Percentiles rank a stretch among this genome's conserved stretches.
Conservation (phyloP, 2,888 invertebrate genomes). For the Cecidostiba fungosa region DNA sequence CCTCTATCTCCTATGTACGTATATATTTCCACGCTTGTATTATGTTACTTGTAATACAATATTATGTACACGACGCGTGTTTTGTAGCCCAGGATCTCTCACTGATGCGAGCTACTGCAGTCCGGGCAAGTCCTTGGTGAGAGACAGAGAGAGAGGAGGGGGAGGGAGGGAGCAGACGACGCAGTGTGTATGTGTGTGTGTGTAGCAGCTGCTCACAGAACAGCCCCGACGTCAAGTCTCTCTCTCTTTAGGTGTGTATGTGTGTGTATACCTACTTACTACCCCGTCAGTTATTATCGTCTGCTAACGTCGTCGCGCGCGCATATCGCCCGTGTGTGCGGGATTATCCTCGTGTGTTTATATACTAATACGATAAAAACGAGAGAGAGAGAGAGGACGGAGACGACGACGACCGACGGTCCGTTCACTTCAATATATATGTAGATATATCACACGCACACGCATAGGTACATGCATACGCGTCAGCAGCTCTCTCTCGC, state of each 20-base stretch:
- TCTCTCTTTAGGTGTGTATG: neutral
- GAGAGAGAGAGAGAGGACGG: neutral
- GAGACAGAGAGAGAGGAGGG: neutral
- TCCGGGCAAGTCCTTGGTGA: neutral
- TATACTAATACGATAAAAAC: neutral
- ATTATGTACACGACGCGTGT: too few relatives aligned
- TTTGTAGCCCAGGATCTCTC: too few relatives aligned
- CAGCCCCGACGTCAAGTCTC: neutral
- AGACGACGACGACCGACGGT: neutral
- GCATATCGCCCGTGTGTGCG: neutral
- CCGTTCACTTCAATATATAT: neutral
- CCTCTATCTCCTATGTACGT: neutral
- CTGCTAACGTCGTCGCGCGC: conserved; percentile 10
- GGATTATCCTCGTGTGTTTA: too few relatives aligned
- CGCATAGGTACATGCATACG: neutral
- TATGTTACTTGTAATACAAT: too few relatives aligned
- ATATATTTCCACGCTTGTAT: too few relatives aligned
- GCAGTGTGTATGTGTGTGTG: neutral
- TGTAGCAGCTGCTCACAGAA: neutral
- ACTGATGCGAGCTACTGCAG: neutral
- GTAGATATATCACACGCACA: neutral
- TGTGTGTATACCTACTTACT: neutral
- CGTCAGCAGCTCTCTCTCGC: neutral
- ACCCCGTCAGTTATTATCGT: conserved; percentile 2
- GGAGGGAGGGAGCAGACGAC: neutral